Percentiles rank a stretch among this genome's conserved stretches.
Conservation (phyloP, 2,888 invertebrate species). For the Halocaridina rubra region DNA sequence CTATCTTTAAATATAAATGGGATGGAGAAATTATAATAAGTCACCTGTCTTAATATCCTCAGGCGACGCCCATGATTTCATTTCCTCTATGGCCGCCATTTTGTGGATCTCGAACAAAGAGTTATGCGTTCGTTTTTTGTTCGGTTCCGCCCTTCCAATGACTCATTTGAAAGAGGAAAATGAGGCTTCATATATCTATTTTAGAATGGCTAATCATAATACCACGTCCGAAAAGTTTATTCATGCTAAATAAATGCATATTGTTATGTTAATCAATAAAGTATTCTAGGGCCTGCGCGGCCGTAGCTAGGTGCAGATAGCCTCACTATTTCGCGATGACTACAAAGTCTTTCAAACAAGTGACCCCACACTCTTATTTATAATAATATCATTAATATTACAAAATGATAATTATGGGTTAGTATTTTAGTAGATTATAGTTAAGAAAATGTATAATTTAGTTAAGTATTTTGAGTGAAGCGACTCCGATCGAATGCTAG, state of each 20-base stretch:
- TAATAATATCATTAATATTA: neutral
- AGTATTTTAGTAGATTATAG: no score
- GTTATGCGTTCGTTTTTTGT: constrained; percentile 16
- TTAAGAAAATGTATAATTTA: no score
- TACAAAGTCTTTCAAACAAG: constrained; percentile 6
- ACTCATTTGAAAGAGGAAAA: no score
- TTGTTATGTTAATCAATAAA: constrained; percentile 63
- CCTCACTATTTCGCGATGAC: neutral
- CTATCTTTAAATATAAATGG: no score
- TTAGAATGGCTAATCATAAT: no score
- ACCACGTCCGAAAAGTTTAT: no score
- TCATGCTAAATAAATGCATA: constrained; percentile 38
- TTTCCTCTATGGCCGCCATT: constrained; percentile 57
- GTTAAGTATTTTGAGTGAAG: no score
- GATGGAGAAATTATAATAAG: constrained; percentile 13
- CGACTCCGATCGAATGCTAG: no score
- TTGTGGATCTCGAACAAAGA: constrained; percentile 55
- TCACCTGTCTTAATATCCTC: constrained; percentile 3
- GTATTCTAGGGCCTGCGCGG: constrained; percentile 64
- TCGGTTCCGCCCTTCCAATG: neutral
- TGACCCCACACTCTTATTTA: neutral
- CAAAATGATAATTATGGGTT: no score
- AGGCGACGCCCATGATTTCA: constrained; percentile 56
- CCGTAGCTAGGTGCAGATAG: constrained; percentile 57
- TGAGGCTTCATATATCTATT: no score